A percentile compares a stretch with the other conserved stretches of the same genome.
These are phyloP conservation scores for Aviceda subcristata DNA, from an alignment of 2,113 vertebrate genomes.

Conservation along the genomic window DNA sequence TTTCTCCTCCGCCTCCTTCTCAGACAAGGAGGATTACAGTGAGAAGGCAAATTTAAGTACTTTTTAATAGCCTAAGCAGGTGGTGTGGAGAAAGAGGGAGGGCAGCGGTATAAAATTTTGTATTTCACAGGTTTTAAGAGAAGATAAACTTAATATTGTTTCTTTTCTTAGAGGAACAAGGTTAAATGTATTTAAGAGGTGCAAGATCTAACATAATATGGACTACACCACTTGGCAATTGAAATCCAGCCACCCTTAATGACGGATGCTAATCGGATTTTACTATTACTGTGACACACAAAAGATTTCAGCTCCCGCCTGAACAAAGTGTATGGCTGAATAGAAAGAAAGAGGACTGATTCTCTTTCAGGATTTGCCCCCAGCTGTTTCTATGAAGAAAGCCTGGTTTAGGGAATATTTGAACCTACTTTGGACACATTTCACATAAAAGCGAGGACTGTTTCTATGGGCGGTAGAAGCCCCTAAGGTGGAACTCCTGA, in stretches of 20 bases:
- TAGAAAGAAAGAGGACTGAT: not conserved
- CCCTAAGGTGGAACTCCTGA: not conserved
- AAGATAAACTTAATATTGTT: not conserved
- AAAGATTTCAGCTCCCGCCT: constrained; percentile 12
- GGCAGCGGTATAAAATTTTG: not conserved
- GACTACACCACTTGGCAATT: not conserved
- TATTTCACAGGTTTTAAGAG: not conserved
- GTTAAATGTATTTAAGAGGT: not conserved
- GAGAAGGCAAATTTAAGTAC: constrained; percentile 1
- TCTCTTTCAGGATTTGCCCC: constrained; percentile 21
- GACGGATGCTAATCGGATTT: constrained; percentile 39
- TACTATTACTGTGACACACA: constrained; percentile 12
- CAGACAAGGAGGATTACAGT: not conserved
- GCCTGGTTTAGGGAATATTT: not conserved
- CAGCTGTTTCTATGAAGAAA: constrained; percentile 35
- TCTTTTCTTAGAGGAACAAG: not conserved
- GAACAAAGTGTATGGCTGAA: constrained; percentile 6
- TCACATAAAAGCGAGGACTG: not conserved
- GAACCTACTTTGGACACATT: not conserved
- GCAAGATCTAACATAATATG: not conserved
- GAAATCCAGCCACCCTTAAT: constrained; percentile 42
- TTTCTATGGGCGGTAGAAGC: not conserved
- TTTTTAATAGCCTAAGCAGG: not conserved
- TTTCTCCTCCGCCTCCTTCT: not conserved
- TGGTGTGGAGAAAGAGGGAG: not conserved